phyloP scores from a whole-genome alignment of 2,888 invertebrate species.

The Erebia palarica region DNA sequence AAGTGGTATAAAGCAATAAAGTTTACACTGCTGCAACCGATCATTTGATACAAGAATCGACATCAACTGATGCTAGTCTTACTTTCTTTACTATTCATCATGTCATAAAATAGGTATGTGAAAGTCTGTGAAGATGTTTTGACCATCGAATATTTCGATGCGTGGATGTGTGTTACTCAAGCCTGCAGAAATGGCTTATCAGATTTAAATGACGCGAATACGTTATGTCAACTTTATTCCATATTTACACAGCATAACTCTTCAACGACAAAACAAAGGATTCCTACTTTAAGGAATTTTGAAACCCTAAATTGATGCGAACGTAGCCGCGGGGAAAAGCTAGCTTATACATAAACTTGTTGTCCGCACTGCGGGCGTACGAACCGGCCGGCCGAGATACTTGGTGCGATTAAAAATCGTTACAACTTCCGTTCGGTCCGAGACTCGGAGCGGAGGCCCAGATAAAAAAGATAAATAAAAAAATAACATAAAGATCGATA shows the following conservation, averaged over 20 bases:
- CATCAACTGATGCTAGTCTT: neutral
- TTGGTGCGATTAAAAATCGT: constrained; percentile 81
- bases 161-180: neutral
- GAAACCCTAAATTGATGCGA: neutral
- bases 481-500: constrained; percentile 80
- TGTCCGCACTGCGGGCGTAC: constrained; percentile 63
- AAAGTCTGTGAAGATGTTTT: neutral
- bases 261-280: neutral
- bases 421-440: constrained; percentile 80
- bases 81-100: neutral
- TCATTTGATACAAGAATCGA: neutral
- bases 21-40: neutral
- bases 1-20: neutral
- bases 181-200: too few relatives aligned
- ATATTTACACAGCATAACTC: neutral
- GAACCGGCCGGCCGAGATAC: constrained; percentile 74
- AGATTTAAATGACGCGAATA: too few relatives aligned
- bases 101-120: neutral
- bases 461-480: constrained; percentile 81
- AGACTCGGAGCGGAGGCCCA: constrained; percentile 67
- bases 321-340: neutral
- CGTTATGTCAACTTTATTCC: too few relatives aligned
- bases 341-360: constrained; percentile 59
- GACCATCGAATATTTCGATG: neutral
- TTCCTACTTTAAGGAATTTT: too few relatives aligned